Conservation (phyloP, 2,888 invertebrate species). For the Spatulosminthurus flaviceps region DNA sequence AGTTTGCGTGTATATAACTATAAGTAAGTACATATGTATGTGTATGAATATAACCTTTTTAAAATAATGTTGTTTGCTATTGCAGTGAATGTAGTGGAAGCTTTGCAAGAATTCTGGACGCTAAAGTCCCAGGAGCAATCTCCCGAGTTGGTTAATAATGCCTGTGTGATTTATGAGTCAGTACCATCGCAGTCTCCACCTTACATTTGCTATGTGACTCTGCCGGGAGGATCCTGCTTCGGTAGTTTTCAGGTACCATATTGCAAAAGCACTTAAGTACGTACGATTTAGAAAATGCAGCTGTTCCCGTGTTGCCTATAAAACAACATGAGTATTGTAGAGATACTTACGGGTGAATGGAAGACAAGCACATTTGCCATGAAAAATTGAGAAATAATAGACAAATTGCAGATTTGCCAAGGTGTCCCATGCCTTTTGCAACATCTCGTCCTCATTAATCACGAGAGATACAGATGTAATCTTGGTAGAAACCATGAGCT, state of each 20-base stretch:
- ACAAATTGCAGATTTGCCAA: constrained; percentile 13
- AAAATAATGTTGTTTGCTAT: constrained; percentile 35
- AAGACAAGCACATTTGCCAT: not conserved
- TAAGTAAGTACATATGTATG: too few relatives aligned
- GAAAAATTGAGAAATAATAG: constrained; percentile 5
- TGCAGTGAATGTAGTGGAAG: constrained; percentile 94
- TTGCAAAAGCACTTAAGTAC: too few relatives aligned
- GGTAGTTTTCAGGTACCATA: constrained; percentile 86
- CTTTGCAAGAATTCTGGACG: constrained; percentile 94
- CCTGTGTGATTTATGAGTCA: constrained; percentile 93
- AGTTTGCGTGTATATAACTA: too few relatives aligned
- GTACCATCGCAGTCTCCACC: constrained; percentile 90
- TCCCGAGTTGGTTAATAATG: constrained; percentile 71
- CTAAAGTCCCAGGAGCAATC: constrained; percentile 74
- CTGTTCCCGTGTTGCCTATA: too few relatives aligned
- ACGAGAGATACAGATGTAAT: not conserved
- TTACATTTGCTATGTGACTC: constrained; percentile 92
- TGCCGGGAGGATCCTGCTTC: constrained; percentile 95
- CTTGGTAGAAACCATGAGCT: not conserved
- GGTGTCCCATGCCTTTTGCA: not conserved
- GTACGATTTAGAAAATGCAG: not conserved
- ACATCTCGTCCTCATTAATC: not conserved
- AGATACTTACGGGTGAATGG: too few relatives aligned
- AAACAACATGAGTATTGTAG: too few relatives aligned
- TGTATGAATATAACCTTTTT: too few relatives aligned